phyloP scores from a whole-genome alignment of 2,113 vertebrate species.

The Synodontis membranacea region DNA sequence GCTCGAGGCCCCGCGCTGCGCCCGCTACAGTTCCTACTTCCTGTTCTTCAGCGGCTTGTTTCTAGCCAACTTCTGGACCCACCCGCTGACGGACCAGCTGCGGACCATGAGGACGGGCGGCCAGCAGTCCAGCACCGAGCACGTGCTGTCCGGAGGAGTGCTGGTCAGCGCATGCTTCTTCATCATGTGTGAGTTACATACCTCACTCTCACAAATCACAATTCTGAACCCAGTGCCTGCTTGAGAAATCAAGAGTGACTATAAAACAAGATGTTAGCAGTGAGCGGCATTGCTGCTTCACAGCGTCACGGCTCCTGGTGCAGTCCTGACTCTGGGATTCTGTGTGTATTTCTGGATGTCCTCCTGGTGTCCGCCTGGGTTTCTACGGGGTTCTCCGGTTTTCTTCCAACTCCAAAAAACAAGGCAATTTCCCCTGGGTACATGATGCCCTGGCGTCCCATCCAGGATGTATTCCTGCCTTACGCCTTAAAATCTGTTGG shows the following conservation, averaged over 20 bases:
- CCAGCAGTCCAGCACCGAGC: conserved; percentile 84
- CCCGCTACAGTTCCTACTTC: conserved; percentile 84
- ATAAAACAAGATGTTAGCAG: no score
- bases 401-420: background rate
- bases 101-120: conserved; percentile 81
- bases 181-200: conserved; percentile 82
- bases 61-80: conserved; percentile 95
- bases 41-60: conserved; percentile 84
- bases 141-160: conserved; percentile 94
- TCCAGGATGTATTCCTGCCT: no score
- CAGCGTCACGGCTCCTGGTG: no score
- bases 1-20: conserved; percentile 84
- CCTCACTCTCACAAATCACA: background rate
- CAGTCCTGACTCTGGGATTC: background rate
- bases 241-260: background rate
- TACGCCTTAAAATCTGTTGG: no score
- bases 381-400: background rate
- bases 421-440: no score
- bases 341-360: background rate
- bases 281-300: no score
- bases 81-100: conserved; percentile 91
- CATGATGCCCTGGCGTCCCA: no score
- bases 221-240: background rate
- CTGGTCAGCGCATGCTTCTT: conserved; percentile 96
- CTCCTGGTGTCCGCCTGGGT: background rate